These are phyloP conservation scores for Phrynocephalus vlangalii DNA, from an alignment of 2,797 vertebrate genomes.

Conservation along the genomic window DNA sequence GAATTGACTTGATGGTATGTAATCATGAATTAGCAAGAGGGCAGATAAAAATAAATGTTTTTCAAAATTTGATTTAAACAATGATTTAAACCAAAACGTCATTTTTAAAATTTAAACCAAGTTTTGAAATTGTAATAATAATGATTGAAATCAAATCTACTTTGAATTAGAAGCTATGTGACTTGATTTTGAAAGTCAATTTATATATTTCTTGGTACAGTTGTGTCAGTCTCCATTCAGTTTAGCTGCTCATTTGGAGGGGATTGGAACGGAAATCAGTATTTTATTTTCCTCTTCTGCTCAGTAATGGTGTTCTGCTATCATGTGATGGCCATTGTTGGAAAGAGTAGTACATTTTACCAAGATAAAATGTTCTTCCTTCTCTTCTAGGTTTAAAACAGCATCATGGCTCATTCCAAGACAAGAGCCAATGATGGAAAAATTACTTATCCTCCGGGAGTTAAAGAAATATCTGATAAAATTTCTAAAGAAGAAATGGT, in stretches of 20 bases:
- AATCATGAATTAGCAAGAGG: too few relatives aligned
- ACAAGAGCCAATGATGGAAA: constrained; percentile 96
- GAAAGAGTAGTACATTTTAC: too few relatives aligned
- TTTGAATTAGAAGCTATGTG: not conserved
- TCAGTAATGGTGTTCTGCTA: not conserved
- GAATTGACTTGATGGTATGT: too few relatives aligned
- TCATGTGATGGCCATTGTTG: not conserved
- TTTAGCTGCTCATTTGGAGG: not conserved
- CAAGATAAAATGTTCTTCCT: constrained; percentile 23
- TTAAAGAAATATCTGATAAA: constrained; percentile 99
- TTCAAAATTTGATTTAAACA: too few relatives aligned
- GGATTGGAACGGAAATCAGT: not conserved
- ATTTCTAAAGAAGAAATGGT: constrained; percentile 99
- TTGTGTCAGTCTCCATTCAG: too few relatives aligned
- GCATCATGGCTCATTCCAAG: constrained; percentile 99
- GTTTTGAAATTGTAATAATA: too few relatives aligned
- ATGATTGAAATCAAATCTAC: too few relatives aligned
- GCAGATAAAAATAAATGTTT: too few relatives aligned
- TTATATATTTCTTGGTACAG: not conserved
- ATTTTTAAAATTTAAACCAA: too few relatives aligned
- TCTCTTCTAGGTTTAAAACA: constrained; percentile 78
- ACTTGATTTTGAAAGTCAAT: not conserved
- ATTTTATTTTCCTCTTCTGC: not conserved
- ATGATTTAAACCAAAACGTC: too few relatives aligned
- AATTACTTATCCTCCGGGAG: constrained; percentile 98